Base-by-base conservation (phyloP, 2,113 vertebrate genomes). In the Mastomys natalensis region DNA sequence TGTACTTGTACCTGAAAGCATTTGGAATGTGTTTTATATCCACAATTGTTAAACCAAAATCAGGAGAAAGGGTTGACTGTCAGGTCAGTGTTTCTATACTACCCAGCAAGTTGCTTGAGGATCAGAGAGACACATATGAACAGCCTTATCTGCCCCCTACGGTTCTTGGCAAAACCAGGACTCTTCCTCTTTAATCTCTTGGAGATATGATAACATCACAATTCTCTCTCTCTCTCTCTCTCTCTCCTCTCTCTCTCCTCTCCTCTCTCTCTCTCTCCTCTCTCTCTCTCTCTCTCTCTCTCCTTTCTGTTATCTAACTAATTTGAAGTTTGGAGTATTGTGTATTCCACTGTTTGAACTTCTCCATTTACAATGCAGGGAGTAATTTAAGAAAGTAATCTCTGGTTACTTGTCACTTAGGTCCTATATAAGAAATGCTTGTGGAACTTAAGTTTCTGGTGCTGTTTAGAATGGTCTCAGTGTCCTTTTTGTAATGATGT, bases 81-180 rank as follows among this genome's bases (percentile, higher is more conserved):
- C 96, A 98, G 98, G 87, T 58, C 87, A 92, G 98, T 95, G 29
- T 85, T 98, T 98, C 97, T 97, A 97, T 97, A 96, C 86, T 93
- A 89, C 94, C 90, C 96, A 93, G 76, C 91, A 92, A 60, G 91
- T 98, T 94, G 45, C 81, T 93, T 80, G 93, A 97, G 91, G 91
- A 95, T 95, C 97, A 85, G 76, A 95, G 92, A 96, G 95, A 82
- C 66, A 58, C 24, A 95, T 87, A 85, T 74, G 58, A 70, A 74
- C 72, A 70, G 43, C 11, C 3, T 13, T 34, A 8, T 76, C 51
- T 78, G 93, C 94, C 24, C 70, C 96, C 95, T 96, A 81, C 16
- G 2, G 1, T 1, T 96, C 97, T 96, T 87, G 91, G 84, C 95
- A 85, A 95, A 96, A 96, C 76, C 70, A 96, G 60, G 87, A 92